Evolutionary conservation across 2,797 vertebrate species (phyloP), one percentile per base, ranked within the genome.

Genomic region (Sebastes taczanowskii): DNA sequence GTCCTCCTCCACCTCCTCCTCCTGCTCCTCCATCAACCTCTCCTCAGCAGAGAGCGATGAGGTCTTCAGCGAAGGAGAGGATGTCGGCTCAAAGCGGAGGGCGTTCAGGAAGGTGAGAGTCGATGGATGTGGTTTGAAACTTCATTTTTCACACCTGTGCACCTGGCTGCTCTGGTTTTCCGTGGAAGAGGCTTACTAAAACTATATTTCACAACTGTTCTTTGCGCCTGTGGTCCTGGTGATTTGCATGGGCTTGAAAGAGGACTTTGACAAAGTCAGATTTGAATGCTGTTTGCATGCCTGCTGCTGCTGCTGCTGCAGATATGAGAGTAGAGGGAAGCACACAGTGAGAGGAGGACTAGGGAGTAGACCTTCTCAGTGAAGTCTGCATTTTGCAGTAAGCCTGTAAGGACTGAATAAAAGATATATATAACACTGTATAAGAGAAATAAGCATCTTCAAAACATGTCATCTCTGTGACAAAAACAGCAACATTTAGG

Each of bases 41-140:
- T 96, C 95, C 18, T 96, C 96, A 1, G 92, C 89, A 11, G 96
- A 97, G 72, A 96, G 96, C 1, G 96, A 97, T 5, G 96, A 97
- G 0, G 95, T 96, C 70, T 96, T 96, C 89, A 97, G 96, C 4
- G 96, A 97, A 49, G 90, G 84, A 80, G 96, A 96, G 67, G 95
- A 95, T 13, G 88, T 76, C 8, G 75, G 42, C 7, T 81, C 83
- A 16, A 94, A 92, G 80, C 93, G 91, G 66, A 94, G 93, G 79
- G 90, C 89, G 0, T 78, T 95, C 46, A 95, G 71, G 64, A 96
- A 94, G 95, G 96, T 97, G 74, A 95, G 95, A 22, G 61, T 20
- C 16, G 9, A 18, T 11, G 4, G 46, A 61, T 71, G 27, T 46
- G 42, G 42, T 46, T 46, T 46, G 6, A 46, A 46, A 46, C 42